Conservation (phyloP, 2,797 vertebrate genomes). For the Enteromius afrohamiltoni region DNA sequence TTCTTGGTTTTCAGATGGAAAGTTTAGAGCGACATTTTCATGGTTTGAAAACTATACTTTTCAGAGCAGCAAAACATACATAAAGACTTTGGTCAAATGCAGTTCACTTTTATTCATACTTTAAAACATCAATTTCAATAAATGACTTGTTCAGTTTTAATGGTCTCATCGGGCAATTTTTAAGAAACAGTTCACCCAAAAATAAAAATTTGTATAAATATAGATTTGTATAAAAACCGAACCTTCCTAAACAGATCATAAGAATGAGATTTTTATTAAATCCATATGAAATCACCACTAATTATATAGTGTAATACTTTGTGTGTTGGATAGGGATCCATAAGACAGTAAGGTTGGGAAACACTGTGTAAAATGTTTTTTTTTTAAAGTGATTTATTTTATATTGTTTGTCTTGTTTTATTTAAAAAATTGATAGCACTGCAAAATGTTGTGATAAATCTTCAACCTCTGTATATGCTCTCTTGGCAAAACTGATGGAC, state of each 20-base stretch:
- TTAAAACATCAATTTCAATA: background rate
- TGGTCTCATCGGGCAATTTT: background rate
- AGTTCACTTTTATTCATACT: background rate
- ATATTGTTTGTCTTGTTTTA: background rate
- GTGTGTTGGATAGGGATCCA: background rate
- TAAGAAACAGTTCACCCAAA: background rate
- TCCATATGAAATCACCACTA: background rate
- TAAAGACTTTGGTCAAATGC: background rate
- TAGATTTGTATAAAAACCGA: background rate
- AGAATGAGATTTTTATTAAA: background rate
- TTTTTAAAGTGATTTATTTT: background rate
- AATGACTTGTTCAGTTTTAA: background rate
- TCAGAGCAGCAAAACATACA: background rate
- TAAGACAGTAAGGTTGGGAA: background rate
- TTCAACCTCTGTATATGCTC: background rate
- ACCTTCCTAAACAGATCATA: background rate
- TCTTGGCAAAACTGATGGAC: constrained; percentile 29
- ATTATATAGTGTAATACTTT: background rate
- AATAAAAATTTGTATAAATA: background rate
- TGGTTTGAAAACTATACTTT: background rate
- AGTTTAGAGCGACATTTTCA: background rate
- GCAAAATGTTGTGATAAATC: background rate
- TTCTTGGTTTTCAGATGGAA: background rate
- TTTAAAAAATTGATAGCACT: background rate
- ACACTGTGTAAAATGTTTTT: background rate